phyloP scores from a whole-genome alignment of 2,113 vertebrate genomes.

The Xenopus tropicalis region DNA sequence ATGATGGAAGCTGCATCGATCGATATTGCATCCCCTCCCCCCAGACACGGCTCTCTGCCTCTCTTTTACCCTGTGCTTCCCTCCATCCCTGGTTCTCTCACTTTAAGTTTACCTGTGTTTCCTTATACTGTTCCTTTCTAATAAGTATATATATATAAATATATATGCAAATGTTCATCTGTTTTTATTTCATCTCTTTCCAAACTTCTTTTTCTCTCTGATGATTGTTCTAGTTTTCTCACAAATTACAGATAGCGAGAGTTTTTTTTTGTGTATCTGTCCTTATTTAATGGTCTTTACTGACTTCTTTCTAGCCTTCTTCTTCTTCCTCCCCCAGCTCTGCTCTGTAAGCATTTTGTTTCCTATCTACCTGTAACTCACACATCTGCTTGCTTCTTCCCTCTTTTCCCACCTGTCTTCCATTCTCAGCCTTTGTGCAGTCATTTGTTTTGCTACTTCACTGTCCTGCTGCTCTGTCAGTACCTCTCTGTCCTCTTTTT shows the following conservation, averaged over 20 bases:
- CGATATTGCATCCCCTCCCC: slow-evolving; percentile 42
- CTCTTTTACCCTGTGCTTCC: slow-evolving; percentile 37
- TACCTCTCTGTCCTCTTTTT: background rate
- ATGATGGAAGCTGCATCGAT: slow-evolving; percentile 42
- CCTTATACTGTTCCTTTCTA: slow-evolving; percentile 17
- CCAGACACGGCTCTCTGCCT: slow-evolving; percentile 42
- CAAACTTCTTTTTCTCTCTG: slow-evolving; percentile 15
- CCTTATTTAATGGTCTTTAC: background rate
- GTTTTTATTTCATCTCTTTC: background rate
- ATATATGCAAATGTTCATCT: background rate
- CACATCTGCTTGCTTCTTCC: background rate
- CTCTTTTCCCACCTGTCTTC: slow-evolving; percentile 3
- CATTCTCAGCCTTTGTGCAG: background rate
- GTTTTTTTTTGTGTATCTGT: background rate
- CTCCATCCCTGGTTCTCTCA: slow-evolving; percentile 22
- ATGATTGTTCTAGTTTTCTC: background rate
- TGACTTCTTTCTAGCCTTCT: background rate
- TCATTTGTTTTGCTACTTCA: background rate
- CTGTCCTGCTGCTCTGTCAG: too few relatives aligned
- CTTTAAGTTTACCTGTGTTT: slow-evolving; percentile 34
- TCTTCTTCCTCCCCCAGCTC: background rate
- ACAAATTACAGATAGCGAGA: background rate
- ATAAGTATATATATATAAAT: slow-evolving; percentile 1
- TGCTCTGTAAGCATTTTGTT: background rate
- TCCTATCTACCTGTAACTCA: background rate